These are phyloP conservation scores for Arctopsyche grandis DNA, from an alignment of 1,140 invertebrate species.

Conservation along the genomic window DNA sequence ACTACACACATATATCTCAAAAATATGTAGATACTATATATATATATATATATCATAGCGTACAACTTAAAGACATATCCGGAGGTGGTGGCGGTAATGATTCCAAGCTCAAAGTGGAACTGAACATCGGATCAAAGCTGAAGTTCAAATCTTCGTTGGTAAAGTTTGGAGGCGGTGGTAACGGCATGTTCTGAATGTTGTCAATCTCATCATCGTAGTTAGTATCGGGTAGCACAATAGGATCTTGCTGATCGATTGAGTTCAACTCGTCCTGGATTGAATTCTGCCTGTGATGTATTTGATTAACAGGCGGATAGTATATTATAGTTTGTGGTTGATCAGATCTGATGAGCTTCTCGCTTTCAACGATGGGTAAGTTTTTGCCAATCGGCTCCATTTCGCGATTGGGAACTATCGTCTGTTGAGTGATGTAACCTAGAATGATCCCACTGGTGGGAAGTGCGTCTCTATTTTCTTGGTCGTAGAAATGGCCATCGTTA, in stretches of 20 bases:
- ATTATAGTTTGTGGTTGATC: background rate
- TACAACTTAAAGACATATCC: constrained; percentile 65
- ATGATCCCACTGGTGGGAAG: constrained; percentile 41
- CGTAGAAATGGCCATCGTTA: constrained; percentile 54
- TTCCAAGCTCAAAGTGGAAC: constrained; percentile 79
- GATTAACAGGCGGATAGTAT: background rate
- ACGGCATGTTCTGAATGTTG: constrained; percentile 61
- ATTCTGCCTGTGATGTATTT: background rate
- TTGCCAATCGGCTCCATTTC: constrained; percentile 5
- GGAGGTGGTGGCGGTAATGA: constrained; percentile 82
- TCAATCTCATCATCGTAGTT: constrained; percentile 36
- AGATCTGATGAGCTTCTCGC: background rate
- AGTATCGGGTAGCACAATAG: background rate
- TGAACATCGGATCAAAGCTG: constrained; percentile 68
- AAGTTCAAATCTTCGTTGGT: constrained; percentile 51
- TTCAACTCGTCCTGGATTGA: background rate
- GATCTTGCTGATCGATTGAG: background rate
- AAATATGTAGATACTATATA: background rate
- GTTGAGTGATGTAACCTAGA: constrained; percentile 42
- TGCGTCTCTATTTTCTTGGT: constrained; percentile 48
- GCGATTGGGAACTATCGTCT: constrained; percentile 15
- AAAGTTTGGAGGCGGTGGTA: constrained; percentile 69
- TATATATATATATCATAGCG: constrained; percentile 2
- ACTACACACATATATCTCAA: background rate
- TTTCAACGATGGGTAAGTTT: background rate